Percentiles rank a stretch among this genome's conserved stretches.
Evolutionary conservation across 1,140 invertebrate genomes (phyloP).

Genomic region (Pogonognathellus flavescens): DNA sequence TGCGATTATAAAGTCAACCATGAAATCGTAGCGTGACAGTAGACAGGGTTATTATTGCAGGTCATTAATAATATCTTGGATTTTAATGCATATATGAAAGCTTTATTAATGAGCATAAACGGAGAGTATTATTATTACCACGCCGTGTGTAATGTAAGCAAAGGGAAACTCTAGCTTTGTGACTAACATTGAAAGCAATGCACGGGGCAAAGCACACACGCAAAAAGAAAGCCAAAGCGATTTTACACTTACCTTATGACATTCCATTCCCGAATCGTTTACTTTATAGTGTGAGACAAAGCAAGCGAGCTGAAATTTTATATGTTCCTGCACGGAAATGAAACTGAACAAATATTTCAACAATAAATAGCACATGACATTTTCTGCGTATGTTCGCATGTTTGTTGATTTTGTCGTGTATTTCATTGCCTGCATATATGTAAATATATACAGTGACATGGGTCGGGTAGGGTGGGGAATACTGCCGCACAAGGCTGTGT

Average conservation of each 20-base stretch:
- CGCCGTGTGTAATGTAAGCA: too few species aligned
- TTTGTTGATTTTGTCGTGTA: conserved; percentile 27
- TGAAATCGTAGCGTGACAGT: too few species aligned
- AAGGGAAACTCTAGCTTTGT: too few species aligned
- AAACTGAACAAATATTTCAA: conserved; percentile 59
- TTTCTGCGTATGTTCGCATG: conserved; percentile 55
- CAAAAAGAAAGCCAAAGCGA: conserved; percentile 11
- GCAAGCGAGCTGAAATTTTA: conserved; percentile 13
- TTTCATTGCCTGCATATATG: conserved; percentile 5
- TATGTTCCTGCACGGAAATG: conserved; percentile 51
- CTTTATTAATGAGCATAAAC: background rate
- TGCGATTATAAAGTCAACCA: too few species aligned
- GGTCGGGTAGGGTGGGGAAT: too few species aligned
- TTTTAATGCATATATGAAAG: background rate
- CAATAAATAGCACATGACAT: conserved; percentile 59
- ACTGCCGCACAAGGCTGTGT: background rate
- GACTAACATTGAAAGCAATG: background rate
- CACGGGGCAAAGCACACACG: background rate
- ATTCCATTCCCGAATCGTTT: conserved; percentile 9
- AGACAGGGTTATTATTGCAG: too few species aligned
- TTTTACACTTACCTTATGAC: background rate
- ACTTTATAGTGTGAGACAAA: conserved; percentile 17
- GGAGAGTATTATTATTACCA: conserved; percentile 11
- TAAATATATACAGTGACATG: too few species aligned
- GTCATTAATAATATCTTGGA: background rate